These are phyloP conservation scores for Cantharis lateralis DNA, from an alignment of 2,888 invertebrate genomes.

Conservation along the genomic window DNA sequence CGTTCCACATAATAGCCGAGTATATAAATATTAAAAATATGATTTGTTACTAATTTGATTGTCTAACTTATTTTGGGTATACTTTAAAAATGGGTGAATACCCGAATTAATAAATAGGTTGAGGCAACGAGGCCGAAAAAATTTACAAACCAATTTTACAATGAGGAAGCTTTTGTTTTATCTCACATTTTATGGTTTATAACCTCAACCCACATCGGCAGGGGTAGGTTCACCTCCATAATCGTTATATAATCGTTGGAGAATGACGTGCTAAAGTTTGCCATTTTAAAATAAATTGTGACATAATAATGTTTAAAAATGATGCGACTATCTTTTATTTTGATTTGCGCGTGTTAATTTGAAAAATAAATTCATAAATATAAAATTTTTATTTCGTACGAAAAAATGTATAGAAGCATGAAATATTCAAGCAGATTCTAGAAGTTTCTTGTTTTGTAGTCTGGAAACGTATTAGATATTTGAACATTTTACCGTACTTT, in stretches of 20 bases:
- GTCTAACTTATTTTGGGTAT: too few relatives aligned
- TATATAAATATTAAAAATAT: too few relatives aligned
- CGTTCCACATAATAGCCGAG: too few relatives aligned
- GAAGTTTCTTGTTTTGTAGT: neutral
- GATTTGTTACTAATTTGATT: too few relatives aligned
- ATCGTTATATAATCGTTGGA: neutral
- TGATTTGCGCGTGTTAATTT: neutral
- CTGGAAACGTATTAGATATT: neutral
- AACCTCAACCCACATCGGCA: neutral
- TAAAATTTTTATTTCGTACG: neutral
- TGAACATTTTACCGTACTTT: neutral
- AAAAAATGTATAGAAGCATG: neutral
- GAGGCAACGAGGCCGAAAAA: too few relatives aligned
- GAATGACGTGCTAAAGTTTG: neutral
- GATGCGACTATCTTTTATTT: neutral
- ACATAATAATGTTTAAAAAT: neutral
- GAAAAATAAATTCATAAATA: neutral
- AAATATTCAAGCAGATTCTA: neutral
- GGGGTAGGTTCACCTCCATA: neutral
- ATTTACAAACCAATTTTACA: neutral
- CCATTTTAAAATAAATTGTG: neutral
- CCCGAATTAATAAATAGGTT: neutral
- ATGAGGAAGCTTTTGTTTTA: neutral
- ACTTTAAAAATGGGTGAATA: neutral
- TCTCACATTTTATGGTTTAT: neutral